Conservation (phyloP, 1,140 invertebrate genomes). For the Brachionus angularis region DNA sequence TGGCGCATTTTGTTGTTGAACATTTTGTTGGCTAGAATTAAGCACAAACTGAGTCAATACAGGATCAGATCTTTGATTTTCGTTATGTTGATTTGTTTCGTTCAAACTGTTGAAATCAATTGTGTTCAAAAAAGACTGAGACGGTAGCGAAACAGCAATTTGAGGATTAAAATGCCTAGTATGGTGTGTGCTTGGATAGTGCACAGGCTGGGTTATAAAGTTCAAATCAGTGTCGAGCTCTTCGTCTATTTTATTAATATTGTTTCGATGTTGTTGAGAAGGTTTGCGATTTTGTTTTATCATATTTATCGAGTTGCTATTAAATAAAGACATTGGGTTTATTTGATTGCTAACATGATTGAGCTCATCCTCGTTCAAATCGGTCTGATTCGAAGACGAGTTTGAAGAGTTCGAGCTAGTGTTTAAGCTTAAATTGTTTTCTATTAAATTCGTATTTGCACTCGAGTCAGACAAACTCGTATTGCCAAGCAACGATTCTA, state of each 20-base stretch:
- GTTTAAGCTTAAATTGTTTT: too few relatives aligned
- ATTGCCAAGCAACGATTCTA: conserved; percentile 24
- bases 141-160: not conserved
- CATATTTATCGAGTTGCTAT: not conserved
- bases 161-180: too few relatives aligned
- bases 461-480: not conserved
- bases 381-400: not conserved
- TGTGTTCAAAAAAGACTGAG: not conserved
- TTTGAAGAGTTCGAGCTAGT: not conserved
- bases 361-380: not conserved
- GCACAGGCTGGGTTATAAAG: too few relatives aligned
- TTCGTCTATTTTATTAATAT: conserved; percentile 27
- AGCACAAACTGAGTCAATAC: conserved; percentile 4
- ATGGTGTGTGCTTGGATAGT: not conserved
- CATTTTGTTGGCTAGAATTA: not conserved
- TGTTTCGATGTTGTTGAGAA: not conserved
- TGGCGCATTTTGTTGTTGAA: too few relatives aligned
- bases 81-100: conserved; percentile 5
- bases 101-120: too few relatives aligned
- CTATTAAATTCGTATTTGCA: too few relatives aligned
- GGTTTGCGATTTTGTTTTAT: not conserved
- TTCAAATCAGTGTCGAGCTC: conserved; percentile 14
- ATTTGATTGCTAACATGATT: not conserved
- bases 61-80: conserved; percentile 19
- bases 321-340: not conserved